Conservation (phyloP, 2,797 vertebrate species). For the Limnodromus scolopaceus region DNA sequence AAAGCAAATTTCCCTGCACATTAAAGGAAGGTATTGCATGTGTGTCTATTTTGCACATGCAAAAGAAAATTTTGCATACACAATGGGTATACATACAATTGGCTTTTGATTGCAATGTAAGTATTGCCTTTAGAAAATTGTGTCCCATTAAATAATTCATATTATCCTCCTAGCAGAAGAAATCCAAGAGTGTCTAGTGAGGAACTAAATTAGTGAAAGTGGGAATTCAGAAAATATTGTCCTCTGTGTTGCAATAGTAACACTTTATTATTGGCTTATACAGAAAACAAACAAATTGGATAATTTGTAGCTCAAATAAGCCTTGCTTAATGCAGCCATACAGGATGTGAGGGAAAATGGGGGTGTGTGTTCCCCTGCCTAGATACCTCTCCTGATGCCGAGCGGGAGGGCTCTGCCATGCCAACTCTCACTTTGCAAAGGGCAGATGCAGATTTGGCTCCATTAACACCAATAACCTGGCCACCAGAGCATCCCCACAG, state of each 20-base stretch:
- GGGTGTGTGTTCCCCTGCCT: background rate
- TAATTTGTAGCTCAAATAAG: background rate
- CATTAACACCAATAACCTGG: background rate
- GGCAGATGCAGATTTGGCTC: background rate
- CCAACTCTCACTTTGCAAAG: background rate
- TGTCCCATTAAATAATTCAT: slow-evolving; percentile 24
- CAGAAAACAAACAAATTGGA: background rate
- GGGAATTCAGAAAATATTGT: slow-evolving; percentile 4
- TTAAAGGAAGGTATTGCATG: background rate
- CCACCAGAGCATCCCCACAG: background rate
- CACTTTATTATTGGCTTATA: background rate
- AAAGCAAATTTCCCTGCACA: background rate
- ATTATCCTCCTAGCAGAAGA: background rate
- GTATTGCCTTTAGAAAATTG: slow-evolving; percentile 4
- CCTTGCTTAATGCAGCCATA: background rate
- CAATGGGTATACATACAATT: background rate
- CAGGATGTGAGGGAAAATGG: background rate
- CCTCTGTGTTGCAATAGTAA: background rate
- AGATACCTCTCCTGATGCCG: background rate
- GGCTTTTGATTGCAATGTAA: background rate
- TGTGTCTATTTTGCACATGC: background rate
- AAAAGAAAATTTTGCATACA: background rate
- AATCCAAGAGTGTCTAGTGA: background rate
- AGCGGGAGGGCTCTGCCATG: accelerated
- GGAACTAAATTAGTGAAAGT: slow-evolving; percentile 9